Evolutionary conservation across 2,888 invertebrate species (phyloP).

Genomic region (Prostheceraeus crozeri): DNA sequence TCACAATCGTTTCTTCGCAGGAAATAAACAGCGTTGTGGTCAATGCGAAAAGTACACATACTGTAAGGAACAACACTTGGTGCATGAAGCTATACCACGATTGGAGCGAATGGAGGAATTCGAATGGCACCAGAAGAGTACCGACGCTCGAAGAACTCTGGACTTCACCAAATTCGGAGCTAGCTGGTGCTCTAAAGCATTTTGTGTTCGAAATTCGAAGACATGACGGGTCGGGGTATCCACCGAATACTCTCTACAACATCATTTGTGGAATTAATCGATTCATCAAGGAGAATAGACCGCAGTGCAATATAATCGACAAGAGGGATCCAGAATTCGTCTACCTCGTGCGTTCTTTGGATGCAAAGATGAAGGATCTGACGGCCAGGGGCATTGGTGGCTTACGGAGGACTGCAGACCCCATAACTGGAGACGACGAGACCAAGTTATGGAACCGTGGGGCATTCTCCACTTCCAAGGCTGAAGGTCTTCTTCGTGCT

Average conservation of each 20-base stretch:
- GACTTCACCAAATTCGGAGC: too few relatives aligned
- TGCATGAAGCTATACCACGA: conserved; percentile 21
- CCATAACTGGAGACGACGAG: conserved; percentile 21
- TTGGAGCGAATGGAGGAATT: conserved; percentile 24
- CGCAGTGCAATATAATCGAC: conserved; percentile 13
- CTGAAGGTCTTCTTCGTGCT: too few relatives aligned
- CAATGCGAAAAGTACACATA: conserved; percentile 17
- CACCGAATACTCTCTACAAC: conserved; percentile 28
- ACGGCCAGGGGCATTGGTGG: conserved; percentile 16
- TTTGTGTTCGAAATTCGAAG: conserved; percentile 4
- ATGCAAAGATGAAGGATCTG: conserved; percentile 20
- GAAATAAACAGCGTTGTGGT: conserved; percentile 1
- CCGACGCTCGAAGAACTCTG: too few relatives aligned
- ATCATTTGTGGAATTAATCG: conserved; percentile 17
- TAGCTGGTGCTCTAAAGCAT: conserved; percentile 21
- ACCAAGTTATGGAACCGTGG: conserved; percentile 16
- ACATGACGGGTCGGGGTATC: conserved; percentile 21
- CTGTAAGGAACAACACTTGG: conserved; percentile 3
- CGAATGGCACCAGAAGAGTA: too few relatives aligned
- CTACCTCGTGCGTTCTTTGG: conserved; percentile 10
- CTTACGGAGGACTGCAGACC: not conserved
- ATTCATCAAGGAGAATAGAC: conserved; percentile 6
- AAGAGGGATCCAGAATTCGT: conserved; percentile 17
- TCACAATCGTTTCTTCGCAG: conserved; percentile 11
- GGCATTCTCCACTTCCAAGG: too few relatives aligned